Conservation (phyloP, 2,888 invertebrate species). For the Perdita meconis region DNA sequence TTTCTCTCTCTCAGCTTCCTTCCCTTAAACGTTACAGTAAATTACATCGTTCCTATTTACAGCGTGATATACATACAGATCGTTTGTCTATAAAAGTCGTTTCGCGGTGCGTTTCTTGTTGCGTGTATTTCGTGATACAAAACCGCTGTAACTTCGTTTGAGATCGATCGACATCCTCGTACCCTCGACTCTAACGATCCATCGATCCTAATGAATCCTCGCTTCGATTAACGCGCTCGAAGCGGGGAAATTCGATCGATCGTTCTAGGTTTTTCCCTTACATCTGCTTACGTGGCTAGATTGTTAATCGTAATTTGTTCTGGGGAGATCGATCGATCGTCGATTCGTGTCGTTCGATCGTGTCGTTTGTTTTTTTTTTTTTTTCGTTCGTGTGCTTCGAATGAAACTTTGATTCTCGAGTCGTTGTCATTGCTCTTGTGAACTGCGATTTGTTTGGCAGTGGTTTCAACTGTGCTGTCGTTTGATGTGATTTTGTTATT, state of each 20-base stretch:
- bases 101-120: slow-evolving; percentile 48
- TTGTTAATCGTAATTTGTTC: slow-evolving; percentile 17
- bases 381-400: slow-evolving; percentile 48
- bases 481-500: background rate
- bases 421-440: slow-evolving; percentile 12
- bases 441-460: slow-evolving; percentile 20
- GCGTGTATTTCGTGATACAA: slow-evolving; percentile 55
- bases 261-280: background rate
- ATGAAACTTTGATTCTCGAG: slow-evolving; percentile 23
- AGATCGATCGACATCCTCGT: slow-evolving; percentile 55
- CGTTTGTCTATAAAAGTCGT: slow-evolving; percentile 68
- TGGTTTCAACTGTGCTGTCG: slow-evolving; percentile 1
- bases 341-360: slow-evolving; percentile 56
- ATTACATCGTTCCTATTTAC: slow-evolving; percentile 66
- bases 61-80: slow-evolving; percentile 68
- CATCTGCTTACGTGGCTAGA: slow-evolving; percentile 12
- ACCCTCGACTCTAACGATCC: background rate
- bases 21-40: slow-evolving; percentile 59
- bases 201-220: slow-evolving; percentile 7
- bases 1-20: slow-evolving; percentile 14
- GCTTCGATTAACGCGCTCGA: no score
- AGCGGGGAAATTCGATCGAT: slow-evolving; percentile 7
- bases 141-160: slow-evolving; percentile 68
- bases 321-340: slow-evolving; percentile 41
- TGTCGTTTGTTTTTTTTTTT: no score